Percentiles rank a stretch among this genome's conserved stretches.
Evolutionary conservation across 2,113 vertebrate species (phyloP).

Genomic region (Castor canadensis): DNA sequence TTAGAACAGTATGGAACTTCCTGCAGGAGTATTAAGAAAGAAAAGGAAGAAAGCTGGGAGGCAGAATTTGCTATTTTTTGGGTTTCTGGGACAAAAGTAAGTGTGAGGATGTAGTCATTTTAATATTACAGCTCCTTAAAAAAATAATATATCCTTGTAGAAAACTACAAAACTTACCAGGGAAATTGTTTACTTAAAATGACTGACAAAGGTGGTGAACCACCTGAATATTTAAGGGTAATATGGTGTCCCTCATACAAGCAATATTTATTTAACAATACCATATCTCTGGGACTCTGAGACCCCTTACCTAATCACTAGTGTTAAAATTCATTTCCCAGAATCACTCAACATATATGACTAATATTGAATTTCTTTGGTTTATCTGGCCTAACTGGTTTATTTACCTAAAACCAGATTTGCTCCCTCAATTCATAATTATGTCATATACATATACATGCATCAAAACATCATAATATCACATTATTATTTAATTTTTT

Average conservation of each 20-base stretch:
- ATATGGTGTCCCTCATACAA: neutral
- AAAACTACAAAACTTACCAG: neutral
- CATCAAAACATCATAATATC: neutral
- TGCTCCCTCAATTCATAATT: no score
- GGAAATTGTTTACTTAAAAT: neutral
- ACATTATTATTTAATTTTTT: neutral
- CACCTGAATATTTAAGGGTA: neutral
- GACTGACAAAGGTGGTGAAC: neutral
- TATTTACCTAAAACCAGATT: no score
- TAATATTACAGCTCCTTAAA: neutral
- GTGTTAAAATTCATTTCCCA: no score
- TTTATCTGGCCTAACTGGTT: no score
- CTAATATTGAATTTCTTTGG: no score
- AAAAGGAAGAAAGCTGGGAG: neutral
- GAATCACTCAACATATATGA: no score
- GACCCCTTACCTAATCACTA: neutral
- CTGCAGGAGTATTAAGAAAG: neutral
- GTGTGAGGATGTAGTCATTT: neutral
- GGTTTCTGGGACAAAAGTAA: conserved; percentile 41
- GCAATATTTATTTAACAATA: neutral
- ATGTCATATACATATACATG: no score
- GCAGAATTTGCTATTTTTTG: neutral
- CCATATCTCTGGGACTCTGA: neutral
- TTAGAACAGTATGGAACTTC: neutral
- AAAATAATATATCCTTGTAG: neutral